A percentile compares a stretch with the other conserved stretches of the same genome.
Conservation (phyloP, 2,888 invertebrate genomes). For the Anthophora plumipes region DNA sequence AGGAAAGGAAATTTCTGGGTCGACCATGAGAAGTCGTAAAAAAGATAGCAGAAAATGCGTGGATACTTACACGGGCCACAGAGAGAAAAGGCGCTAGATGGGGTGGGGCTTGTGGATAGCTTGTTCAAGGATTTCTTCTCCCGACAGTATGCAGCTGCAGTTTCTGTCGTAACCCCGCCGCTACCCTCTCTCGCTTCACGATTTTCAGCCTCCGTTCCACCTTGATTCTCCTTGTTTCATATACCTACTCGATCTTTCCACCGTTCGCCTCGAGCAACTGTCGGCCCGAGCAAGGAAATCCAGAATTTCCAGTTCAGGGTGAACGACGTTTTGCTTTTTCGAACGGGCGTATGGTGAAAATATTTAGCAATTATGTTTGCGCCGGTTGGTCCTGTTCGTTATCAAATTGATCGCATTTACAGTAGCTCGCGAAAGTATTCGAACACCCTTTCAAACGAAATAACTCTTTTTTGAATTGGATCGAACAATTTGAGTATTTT, state of each 20-base stretch:
- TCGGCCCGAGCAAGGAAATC: constrained; percentile 60
- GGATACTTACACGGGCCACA: constrained; percentile 6
- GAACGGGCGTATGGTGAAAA: constrained; percentile 21
- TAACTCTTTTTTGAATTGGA: too few species aligned
- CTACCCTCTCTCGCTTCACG: constrained; percentile 25
- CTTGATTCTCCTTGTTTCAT: constrained; percentile 63
- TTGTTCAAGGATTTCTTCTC: constrained; percentile 70
- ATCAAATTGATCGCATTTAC: too few species aligned
- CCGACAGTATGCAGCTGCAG: constrained; percentile 66
- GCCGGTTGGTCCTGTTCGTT: neutral
- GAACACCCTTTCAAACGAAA: too few species aligned
- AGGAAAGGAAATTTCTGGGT: constrained; percentile 55
- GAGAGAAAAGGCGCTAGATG: constrained; percentile 20
- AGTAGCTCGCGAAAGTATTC: too few species aligned
- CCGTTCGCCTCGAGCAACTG: constrained; percentile 57
- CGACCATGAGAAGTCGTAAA: constrained; percentile 39
- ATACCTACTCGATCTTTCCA: constrained; percentile 50
- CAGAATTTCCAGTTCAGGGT: constrained; percentile 63
- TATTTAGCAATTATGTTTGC: constrained; percentile 42
- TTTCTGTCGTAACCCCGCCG: constrained; percentile 54
- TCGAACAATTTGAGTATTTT: too few species aligned
- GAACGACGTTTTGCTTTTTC: constrained; percentile 60
- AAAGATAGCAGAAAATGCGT: constrained; percentile 40
- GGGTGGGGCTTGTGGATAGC: constrained; percentile 48
- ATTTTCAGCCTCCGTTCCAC: constrained; percentile 35